Conservation (phyloP, 2,888 invertebrate genomes). For the Pyrrhosoma nymphula region DNA sequence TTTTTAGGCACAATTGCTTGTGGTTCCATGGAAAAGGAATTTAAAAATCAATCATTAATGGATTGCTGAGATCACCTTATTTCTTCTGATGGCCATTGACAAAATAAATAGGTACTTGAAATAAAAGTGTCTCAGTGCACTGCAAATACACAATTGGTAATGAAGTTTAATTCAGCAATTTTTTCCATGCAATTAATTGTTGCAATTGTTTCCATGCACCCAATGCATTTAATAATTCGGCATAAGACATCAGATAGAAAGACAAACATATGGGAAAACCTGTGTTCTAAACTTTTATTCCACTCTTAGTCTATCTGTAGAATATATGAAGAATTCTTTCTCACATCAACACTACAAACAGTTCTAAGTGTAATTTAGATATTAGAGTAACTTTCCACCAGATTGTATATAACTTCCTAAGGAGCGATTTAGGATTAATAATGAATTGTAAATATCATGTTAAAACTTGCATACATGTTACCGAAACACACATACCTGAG, state of each 20-base stretch:
- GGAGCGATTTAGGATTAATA: conserved; percentile 37
- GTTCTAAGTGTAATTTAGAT: conserved; percentile 39
- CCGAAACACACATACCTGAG: conserved; percentile 60
- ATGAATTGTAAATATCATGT: conserved; percentile 53
- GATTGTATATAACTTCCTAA: conserved; percentile 34
- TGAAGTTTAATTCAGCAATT: neutral
- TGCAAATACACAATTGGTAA: neutral
- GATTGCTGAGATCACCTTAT: neutral
- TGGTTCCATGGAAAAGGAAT: neutral
- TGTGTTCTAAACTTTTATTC: neutral
- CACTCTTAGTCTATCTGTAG: neutral
- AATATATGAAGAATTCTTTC: neutral
- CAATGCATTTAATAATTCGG: neutral
- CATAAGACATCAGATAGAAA: neutral
- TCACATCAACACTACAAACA: neutral
- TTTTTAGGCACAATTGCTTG: neutral
- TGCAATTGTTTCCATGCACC: conserved; percentile 16
- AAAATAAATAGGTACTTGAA: neutral
- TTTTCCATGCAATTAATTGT: conserved; percentile 13
- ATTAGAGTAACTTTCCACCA: conserved; percentile 25
- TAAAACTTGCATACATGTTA: conserved; percentile 51
- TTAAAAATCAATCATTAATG: neutral
- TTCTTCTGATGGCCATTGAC: neutral
- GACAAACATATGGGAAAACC: neutral
- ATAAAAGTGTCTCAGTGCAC: neutral